These are phyloP conservation scores for Neopipo cinnamomea DNA, from an alignment of 2,113 vertebrate genomes.

Conservation along the genomic window DNA sequence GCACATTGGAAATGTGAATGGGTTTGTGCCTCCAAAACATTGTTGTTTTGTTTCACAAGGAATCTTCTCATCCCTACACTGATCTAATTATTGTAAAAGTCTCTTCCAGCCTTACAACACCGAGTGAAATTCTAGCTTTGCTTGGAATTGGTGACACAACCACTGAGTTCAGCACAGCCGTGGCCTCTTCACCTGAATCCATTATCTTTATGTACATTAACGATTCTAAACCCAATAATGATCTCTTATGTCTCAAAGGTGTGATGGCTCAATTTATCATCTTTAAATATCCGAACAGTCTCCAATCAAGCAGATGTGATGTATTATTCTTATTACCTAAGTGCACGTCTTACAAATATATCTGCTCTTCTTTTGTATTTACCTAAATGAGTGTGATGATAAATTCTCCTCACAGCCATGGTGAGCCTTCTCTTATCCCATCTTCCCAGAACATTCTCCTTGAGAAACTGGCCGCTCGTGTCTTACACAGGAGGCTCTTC, in stretches of 20 bases:
- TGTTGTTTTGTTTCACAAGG: not conserved
- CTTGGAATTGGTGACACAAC: not conserved
- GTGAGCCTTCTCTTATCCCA: not conserved
- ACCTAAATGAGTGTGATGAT: not conserved
- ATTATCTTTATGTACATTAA: not conserved
- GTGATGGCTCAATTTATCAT: not conserved
- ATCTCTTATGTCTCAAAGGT: not conserved
- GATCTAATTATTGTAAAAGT: not conserved
- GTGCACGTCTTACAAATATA: not conserved
- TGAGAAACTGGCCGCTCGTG: not conserved
- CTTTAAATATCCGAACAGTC: not conserved
- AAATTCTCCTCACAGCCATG: not conserved
- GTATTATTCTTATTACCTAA: not conserved
- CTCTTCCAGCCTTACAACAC: not conserved
- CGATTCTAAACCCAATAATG: not conserved
- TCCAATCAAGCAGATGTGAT: not conserved
- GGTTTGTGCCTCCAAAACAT: not conserved
- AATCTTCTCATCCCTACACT: not conserved
- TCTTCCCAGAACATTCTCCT: not conserved
- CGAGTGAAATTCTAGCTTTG: not conserved
- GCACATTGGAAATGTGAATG: not conserved
- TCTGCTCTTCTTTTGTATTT: not conserved
- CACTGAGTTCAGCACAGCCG: not conserved
- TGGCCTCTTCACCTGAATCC: not conserved
- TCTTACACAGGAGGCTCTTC: not conserved